Base-by-base conservation (phyloP, 2,797 vertebrate species). In the Falco cherrug region DNA sequence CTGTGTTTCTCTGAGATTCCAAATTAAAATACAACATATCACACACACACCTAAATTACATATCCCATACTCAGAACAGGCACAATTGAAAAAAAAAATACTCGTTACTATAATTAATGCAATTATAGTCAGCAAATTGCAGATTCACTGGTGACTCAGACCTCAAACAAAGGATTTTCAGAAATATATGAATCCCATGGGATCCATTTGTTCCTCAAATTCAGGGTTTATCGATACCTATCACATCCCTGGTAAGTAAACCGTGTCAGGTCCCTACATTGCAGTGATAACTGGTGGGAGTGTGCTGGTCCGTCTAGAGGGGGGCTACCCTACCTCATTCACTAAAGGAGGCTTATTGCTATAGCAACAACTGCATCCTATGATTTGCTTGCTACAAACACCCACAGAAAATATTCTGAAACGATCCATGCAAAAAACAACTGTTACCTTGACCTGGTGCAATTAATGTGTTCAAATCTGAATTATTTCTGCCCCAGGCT, bases 281-380 rank as follows among this genome's bases (percentile, higher is more conserved):
- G 82, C 71, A 60, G n/a, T 63, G 87, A 60, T 89, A 90, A 96
- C 70, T 86, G 81, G 80, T 86, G 76, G 89, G 84, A 91, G 51
- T 56, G 19, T 37, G 26, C 35, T 50, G 74, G 56, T 74, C 81
- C 87, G 39, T 86, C 82, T 86, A 64, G 68, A 88, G 82, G 65
- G 79, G 82, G 75, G 70, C 91, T 93, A 94, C 92, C 68, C 94
- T 63, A 57, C 37, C 81, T 95, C 89, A 80, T 43, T 78, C 80
- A 95, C 84, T 79, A 93, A 87, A 24, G 51, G 75, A 92, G 92
- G 68, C 64, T 96, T 75, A 97, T 97, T 92, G 94, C 97, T 96
- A 98, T 95, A 92, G 97, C 96, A 97, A 97, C 95, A 96, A 70
- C 93, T 54, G 37, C 74, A 95, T 94, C 86, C 89, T 94, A 51